Base-by-base conservation (phyloP, 2,797 vertebrate genomes). In the Pygocentrus nattereri region DNA sequence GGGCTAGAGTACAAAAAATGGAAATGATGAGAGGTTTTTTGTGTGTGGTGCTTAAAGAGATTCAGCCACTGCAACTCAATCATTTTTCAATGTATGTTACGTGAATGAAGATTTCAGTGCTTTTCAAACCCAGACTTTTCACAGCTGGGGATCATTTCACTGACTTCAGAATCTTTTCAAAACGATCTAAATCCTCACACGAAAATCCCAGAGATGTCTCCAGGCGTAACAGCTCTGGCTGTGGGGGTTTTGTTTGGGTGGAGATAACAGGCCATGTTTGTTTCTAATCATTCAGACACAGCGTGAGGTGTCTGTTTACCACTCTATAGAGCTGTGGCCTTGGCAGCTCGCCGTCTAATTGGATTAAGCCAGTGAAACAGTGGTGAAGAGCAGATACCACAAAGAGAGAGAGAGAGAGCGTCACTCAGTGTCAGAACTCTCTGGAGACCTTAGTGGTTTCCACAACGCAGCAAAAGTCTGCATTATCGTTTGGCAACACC, bases 1-100 rank as follows among this genome's bases (percentile, higher is more conserved):
- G 2, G 98, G 98, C 98, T 99, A 89, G 23, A 84, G 85, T 2
- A 70, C 0, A 68, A 18, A 77, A 58, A n/a, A 30, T 16, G 2
- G 3, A 65, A 62, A 76, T 19, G 3, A 21, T 23, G 21, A 50
- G 49, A 7, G 10, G 41, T 10, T 5, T 41, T 15, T 25, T 61
- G 12, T 61, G 23, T 64, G 27, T 31, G 12, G 25, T 1, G 23
- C 10, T 44, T 5, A 10, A 8, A n/a, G 21, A 1, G 8, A 5
- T 41, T 41, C 41, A 41, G 41, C 41, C 12, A n/a, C 38, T 38
- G 38, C 5, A 38, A 38, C 8, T 38, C 10, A 44, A 13, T 34
- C 31, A 62, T 34, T 58, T 58, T 25, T 11, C 41, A 44, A 1
- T 58, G 4, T 19, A 8, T 34, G 16, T 64, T 18, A n/a, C n/a